Evolutionary conservation across 2,888 invertebrate species (phyloP).

Genomic region (Petrolisthes cinctipes): DNA sequence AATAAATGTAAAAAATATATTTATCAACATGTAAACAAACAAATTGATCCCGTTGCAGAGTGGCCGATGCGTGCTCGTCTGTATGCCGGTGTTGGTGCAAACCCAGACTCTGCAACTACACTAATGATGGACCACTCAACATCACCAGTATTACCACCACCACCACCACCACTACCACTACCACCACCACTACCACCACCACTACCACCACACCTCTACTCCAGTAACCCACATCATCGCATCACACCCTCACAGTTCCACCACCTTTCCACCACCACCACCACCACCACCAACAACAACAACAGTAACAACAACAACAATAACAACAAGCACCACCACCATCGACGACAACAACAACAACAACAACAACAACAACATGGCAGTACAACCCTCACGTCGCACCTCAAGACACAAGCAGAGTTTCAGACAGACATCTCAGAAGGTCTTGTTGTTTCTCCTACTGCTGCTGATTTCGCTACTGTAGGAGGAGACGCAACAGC

Average conservation of each 20-base stretch:
- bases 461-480: not conserved
- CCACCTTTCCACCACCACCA: too few species aligned
- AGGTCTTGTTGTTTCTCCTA: not conserved
- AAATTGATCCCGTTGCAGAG: constrained; percentile 26
- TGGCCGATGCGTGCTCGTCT: constrained; percentile 66
- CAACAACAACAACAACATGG: not conserved
- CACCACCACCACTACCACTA: not conserved
- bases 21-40: not conserved
- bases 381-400: not conserved
- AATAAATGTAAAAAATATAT: not conserved
- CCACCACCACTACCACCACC: not conserved
- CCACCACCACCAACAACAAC: not conserved
- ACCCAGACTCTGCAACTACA: not conserved
- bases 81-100: constrained; percentile 57
- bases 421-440: not conserved
- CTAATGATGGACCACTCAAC: constrained; percentile 20
- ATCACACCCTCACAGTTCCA: too few species aligned
- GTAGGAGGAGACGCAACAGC: not conserved
- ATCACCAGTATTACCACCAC: not conserved
- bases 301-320: not conserved
- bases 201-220: not conserved
- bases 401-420: not conserved
- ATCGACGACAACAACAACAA: not conserved
- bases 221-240: too few species aligned
- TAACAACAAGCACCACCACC: not conserved